Percentiles rank a stretch among this genome's conserved stretches.
Evolutionary conservation across 1,140 invertebrate genomes (phyloP).

Genomic region (Ectropis grisescens): DNA sequence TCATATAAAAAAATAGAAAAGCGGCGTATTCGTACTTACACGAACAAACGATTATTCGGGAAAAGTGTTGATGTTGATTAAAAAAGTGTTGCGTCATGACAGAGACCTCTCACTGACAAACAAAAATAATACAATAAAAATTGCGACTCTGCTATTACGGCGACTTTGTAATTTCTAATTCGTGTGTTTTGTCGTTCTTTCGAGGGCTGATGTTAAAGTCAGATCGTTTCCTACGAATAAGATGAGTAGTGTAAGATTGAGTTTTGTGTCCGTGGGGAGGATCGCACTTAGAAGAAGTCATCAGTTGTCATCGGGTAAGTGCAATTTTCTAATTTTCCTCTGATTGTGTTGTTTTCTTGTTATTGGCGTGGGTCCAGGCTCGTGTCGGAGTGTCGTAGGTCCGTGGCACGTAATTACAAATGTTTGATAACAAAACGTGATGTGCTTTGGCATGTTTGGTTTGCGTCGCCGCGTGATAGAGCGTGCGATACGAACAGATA

Average conservation of each 20-base stretch:
- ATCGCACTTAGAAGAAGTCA: constrained; percentile 54
- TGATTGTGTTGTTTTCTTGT: constrained; percentile 29
- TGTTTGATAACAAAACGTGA: constrained; percentile 58
- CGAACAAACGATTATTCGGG: constrained; percentile 28
- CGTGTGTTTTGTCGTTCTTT: constrained; percentile 32
- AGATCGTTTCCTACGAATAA: constrained; percentile 20
- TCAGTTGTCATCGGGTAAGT: constrained; percentile 57
- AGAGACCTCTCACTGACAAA: constrained; percentile 65
- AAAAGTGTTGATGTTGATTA: constrained; percentile 57
- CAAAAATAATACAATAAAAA: constrained; percentile 57
- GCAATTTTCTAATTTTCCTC: constrained; percentile 11
- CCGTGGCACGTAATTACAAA: constrained; percentile 12
- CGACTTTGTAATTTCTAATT: constrained; percentile 46
- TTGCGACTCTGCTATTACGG: constrained; percentile 44
- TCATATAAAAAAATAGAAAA: constrained; percentile 51
- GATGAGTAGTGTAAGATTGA: constrained; percentile 62
- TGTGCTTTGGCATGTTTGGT: too few relatives aligned
- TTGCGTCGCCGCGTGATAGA: too few relatives aligned
- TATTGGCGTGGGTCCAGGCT: constrained; percentile 38
- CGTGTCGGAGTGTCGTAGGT: constrained; percentile 25
- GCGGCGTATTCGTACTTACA: constrained; percentile 45
- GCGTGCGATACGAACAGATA: too few relatives aligned
- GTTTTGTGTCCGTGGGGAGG: constrained; percentile 54
- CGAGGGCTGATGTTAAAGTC: constrained; percentile 43
- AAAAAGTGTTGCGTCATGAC: constrained; percentile 68